These are phyloP conservation scores for Drosophila yakuba DNA, from an alignment of 1,140 invertebrate genomes.

Conservation along the genomic window DNA sequence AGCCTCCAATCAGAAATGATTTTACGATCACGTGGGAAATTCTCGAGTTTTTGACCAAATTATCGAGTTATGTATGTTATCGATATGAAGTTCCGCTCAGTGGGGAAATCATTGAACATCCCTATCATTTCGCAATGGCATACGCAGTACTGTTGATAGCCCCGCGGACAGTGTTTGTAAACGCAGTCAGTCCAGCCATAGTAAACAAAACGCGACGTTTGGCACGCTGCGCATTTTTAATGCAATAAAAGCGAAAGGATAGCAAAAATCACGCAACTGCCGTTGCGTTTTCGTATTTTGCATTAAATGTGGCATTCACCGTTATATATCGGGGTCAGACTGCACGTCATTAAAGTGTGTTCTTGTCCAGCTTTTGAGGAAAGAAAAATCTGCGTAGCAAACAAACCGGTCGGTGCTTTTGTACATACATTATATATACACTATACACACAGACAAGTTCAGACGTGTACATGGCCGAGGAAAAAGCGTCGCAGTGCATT, in stretches of 20 bases:
- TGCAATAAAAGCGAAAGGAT: slow-evolving; percentile 25
- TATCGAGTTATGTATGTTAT: no score
- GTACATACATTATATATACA: slow-evolving; percentile 56
- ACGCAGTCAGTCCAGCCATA: slow-evolving; percentile 13
- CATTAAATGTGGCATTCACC: neutral
- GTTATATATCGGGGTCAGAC: neutral
- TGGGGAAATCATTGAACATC: no score
- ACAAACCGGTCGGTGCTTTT: slow-evolving; percentile 71
- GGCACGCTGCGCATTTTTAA: slow-evolving; percentile 24
- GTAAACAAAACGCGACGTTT: slow-evolving; percentile 41
- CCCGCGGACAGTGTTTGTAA: slow-evolving; percentile 2
- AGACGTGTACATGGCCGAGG: slow-evolving; percentile 39
- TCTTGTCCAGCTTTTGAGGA: slow-evolving; percentile 9
- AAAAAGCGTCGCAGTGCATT: slow-evolving; percentile 60
- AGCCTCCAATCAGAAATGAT: no score
- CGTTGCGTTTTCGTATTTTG: neutral
- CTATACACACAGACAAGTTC: slow-evolving; percentile 50
- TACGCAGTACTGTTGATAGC: neutral
- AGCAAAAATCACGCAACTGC: neutral
- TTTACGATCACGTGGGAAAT: no score
- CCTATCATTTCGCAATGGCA: neutral
- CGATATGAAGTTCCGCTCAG: no score
- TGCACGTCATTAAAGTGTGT: neutral
- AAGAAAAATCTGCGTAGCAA: slow-evolving; percentile 73
- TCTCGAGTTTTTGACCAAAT: no score